Evolutionary conservation across 2,113 vertebrate genomes (phyloP).

Genomic region (Tragelaphus scriptus): DNA sequence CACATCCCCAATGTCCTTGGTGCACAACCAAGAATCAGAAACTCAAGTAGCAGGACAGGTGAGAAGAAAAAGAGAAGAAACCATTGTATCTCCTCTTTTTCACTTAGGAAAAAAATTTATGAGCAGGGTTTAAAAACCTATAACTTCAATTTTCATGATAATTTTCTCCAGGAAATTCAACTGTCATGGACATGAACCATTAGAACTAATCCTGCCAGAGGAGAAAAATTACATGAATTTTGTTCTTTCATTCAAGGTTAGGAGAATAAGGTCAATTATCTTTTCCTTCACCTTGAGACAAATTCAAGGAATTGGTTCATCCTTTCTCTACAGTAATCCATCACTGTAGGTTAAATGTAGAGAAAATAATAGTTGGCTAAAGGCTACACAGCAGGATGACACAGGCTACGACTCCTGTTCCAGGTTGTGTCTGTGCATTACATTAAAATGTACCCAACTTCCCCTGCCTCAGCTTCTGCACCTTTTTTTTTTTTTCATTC

Average conservation of each 20-base stretch:
- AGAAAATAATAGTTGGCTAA: not conserved
- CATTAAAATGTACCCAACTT: not conserved
- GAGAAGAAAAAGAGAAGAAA: not conserved
- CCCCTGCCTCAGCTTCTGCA: not conserved
- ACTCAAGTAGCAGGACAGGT: not conserved
- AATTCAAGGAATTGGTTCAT: conserved; percentile 5
- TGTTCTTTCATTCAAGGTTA: not conserved
- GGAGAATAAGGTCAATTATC: not conserved
- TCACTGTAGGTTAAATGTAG: not conserved
- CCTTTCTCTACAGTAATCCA: not conserved
- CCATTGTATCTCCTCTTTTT: not conserved
- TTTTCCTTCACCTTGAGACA: not conserved
- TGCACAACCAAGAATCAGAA: not conserved
- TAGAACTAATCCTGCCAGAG: not conserved
- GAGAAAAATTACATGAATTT: not conserved
- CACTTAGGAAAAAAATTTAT: not conserved
- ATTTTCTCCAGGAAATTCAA: conserved; percentile 12
- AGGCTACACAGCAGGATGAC: not conserved
- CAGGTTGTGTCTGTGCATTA: not conserved
- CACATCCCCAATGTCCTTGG: not conserved
- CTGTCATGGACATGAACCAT: not conserved
- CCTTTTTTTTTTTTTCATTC: not conserved
- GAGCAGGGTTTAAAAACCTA: not conserved
- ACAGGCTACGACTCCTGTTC: not conserved
- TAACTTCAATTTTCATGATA: not conserved